Evolutionary conservation across 1,140 invertebrate genomes (phyloP).

Genomic region (Gonioctena quinquepunctata): DNA sequence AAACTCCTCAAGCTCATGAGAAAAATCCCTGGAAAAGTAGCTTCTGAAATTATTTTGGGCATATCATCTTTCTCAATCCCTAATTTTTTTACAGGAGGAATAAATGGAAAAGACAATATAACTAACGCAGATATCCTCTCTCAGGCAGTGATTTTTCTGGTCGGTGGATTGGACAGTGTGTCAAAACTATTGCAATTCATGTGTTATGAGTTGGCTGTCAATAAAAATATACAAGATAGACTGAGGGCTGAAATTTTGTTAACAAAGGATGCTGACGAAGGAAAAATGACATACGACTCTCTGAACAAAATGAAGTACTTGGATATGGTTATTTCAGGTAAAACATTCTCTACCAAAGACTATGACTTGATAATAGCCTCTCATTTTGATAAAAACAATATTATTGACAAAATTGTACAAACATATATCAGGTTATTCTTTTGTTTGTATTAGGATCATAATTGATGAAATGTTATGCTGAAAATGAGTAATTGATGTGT

Average conservation of each 20-base stretch:
- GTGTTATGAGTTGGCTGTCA: conserved; percentile 56
- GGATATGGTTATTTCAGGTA: conserved; percentile 34
- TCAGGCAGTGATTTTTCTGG: conserved; percentile 54
- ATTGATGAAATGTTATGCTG: no score
- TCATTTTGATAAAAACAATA: no score
- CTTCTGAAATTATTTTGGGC: no score
- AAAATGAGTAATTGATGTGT: no score
- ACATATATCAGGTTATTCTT: no score
- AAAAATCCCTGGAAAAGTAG: no score
- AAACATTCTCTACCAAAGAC: no score
- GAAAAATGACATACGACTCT: conserved; percentile 29
- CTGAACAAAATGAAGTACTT: conserved; percentile 31
- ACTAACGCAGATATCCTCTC: conserved; percentile 42
- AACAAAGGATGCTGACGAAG: conserved; percentile 6
- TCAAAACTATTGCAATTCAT: conserved; percentile 44
- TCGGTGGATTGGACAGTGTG: conserved; percentile 53
- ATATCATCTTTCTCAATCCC: no score
- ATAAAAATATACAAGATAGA: conserved; percentile 59
- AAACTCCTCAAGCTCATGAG: no score
- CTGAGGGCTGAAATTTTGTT: conserved; percentile 47
- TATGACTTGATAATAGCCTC: no score
- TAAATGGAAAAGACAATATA: conserved; percentile 15
- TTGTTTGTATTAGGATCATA: no score
- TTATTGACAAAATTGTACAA: no score
- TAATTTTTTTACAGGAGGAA: not conserved